Evolutionary conservation across 2,888 invertebrate species (phyloP), one percentile per base, ranked within the genome.

Genomic region (Netelia inedita): DNA sequence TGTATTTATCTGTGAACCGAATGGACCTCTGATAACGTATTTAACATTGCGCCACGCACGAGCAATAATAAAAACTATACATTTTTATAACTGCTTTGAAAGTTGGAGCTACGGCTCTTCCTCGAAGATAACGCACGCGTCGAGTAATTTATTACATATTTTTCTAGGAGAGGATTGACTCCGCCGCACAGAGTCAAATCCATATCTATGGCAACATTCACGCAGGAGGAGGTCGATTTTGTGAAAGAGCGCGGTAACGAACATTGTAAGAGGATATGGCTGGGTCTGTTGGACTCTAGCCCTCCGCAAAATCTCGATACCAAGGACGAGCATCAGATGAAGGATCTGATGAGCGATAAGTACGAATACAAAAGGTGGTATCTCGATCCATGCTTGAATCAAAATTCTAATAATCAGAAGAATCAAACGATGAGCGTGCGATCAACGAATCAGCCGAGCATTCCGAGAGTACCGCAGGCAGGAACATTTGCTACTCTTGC

Each of bases 171-270:
- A 92, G 99, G 99, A 76, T 95, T 99, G 87, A 99, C 99, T 91
- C 99, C 99, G 86, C 99, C 99, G 88, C 99, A 99, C 94, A 96
- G 99, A 88, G 98, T 99, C 86, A 99, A 99, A 94, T 99, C 99
- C 74, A 99, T 99, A 92, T 99, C 99, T 53, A 99, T 99, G 99
- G 98, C 99, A 86, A 98, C 98, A 90, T 99, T 99, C 94, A 98
- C 98, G 83, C 96, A 97, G 89, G 99, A 99, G 91, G 99, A 99
- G 95, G 96, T 99, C 92, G 98, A 98, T 92, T 96, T 98, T 92
- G 95, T 99, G 88, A 97, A 96, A 94, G 95, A 96, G 87, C 96
- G 97, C 94, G 99, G 99, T 89, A 99, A 99, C 94, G 98, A 98
- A 95, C 96, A 97, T 92, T 99, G 99, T 94, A 96, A 96, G 92